These are phyloP conservation scores for Protula sp. DNA, from an alignment of 2,888 invertebrate genomes.

Conservation along the genomic window DNA sequence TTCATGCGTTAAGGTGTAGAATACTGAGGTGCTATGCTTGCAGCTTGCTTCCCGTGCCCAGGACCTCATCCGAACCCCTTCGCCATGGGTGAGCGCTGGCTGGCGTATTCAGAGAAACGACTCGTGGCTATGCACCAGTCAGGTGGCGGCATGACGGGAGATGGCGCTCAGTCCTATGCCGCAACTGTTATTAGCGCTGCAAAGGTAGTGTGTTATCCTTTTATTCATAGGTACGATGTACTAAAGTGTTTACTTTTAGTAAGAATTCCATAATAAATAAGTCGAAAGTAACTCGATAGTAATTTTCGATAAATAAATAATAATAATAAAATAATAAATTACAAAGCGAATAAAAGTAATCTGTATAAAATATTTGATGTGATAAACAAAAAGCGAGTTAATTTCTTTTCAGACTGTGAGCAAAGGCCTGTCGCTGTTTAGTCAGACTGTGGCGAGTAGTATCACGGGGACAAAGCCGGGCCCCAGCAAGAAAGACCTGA, in stretches of 20 bases:
- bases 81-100: constrained; percentile 70
- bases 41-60: constrained; percentile 65
- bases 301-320: too few species aligned
- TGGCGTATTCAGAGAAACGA: constrained; percentile 74
- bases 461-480: constrained; percentile 63
- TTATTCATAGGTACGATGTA: too few species aligned
- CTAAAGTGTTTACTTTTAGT: too few species aligned
- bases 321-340: too few species aligned
- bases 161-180: constrained; percentile 73
- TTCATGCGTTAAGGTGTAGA: too few species aligned
- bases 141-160: constrained; percentile 57
- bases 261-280: too few species aligned
- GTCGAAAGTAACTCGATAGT: too few species aligned
- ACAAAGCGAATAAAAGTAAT: too few species aligned
- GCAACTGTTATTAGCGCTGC: constrained; percentile 92
- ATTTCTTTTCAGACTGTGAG: constrained; percentile 66
- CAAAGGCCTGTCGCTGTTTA: constrained; percentile 75
- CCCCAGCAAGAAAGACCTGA: constrained; percentile 19
- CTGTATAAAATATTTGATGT: too few species aligned
- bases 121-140: constrained; percentile 53
- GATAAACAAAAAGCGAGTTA: too few species aligned
- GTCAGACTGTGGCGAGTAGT: constrained; percentile 87
- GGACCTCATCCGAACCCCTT: constrained; percentile 75
- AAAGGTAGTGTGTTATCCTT: too few species aligned
- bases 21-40: too few species aligned